Evolutionary conservation across 2,888 invertebrate species (phyloP).

Genomic region (Spicauda simplicius): DNA sequence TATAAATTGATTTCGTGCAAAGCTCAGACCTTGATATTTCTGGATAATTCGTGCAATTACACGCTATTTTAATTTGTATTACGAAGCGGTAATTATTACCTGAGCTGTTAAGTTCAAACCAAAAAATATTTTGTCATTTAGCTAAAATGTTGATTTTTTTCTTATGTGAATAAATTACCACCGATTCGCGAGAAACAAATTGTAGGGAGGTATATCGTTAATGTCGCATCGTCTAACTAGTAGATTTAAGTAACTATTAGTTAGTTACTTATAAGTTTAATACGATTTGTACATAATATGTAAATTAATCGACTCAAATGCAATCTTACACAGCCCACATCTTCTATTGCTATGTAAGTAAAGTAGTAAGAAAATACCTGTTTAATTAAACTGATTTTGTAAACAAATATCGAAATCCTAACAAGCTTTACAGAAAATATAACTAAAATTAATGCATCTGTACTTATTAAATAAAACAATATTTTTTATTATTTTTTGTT

Average conservation of each 20-base stretch:
- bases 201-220: no score
- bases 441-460: no score
- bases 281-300: conserved; percentile 17
- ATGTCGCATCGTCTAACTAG: no score
- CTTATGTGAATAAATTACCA: no score
- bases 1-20: background rate
- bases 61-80: background rate
- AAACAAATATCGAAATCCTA: background rate
- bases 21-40: conserved; percentile 1
- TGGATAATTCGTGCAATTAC: background rate
- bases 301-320: conserved; percentile 29
- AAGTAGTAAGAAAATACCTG: background rate
- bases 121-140: no score
- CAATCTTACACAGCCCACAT: conserved; percentile 18
- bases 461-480: no score
- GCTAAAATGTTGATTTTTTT: no score
- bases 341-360: background rate
- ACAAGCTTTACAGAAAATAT: no score
- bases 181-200: no score
- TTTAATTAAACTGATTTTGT: background rate
- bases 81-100: background rate
- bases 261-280: conserved; percentile 19
- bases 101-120: no score
- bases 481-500: no score
- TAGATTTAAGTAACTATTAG: background rate